Evolutionary conservation across 37 sponge, comb jelly and placozoan genomes (phyloP), one percentile per base, ranked within the genome.

Genomic region (Mnemiopsis leidyi): DNA sequence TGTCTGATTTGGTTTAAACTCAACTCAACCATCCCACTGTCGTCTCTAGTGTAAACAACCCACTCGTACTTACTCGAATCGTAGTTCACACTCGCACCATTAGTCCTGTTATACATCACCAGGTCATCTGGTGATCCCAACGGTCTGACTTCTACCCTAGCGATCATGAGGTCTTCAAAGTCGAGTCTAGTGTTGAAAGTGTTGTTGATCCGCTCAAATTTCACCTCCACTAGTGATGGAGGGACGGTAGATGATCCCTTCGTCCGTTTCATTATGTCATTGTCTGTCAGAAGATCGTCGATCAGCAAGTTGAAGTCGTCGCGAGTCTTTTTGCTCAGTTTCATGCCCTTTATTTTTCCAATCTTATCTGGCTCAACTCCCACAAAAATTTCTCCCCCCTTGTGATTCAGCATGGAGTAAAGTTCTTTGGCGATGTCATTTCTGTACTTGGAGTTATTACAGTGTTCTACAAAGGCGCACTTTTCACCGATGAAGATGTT

Each of bases 131-230:
- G n/a, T 26, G 21, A 0, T 39, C 90, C 90, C 23, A 40, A 23
- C 1, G 61, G 29, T n/a, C 39, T 85, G 61, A 85, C 61, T 3
- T n/a, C 0, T 23, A 85, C 39, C 0, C 5, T 40, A 1, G 90
- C 90, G 26, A 85, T 26, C 24, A 39, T 13, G 29, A 85, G 39
- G 24, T n/a, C 48, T 5, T 85, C 61, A 18, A 28, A 28, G 2
- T n/a, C 36, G 24, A 85, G 24, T 3, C 25, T 33, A 18, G 0
- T 1, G 48, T 85, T 40, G 48, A 40, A 85, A 25, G 61, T 85
- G 90, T 85, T 85, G 35, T 85, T 85, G 2, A 85, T 85, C 29
- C 39, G 3, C 61, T 85, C 28, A 29, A 85, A 85, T 26, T 85
- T 33, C 23, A 85, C 29, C 5, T 36, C 90, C 1, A 85, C 48